Base-by-base conservation (phyloP, 2,888 invertebrate species). In the Hemistola chrysoprasaria region DNA sequence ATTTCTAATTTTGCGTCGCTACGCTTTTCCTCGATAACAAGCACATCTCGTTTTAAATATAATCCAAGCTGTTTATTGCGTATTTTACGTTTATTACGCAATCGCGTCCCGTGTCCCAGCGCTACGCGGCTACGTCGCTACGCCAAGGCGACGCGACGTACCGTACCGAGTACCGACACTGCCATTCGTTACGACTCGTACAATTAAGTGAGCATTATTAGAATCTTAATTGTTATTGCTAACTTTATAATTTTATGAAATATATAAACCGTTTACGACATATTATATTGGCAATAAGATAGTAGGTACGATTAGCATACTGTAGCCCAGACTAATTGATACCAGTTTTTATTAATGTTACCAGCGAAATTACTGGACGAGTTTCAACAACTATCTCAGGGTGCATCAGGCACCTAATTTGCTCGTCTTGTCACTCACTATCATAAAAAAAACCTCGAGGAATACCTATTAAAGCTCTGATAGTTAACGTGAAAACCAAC, bases 141-240 rank as follows among this genome's bases (percentile, higher is more conserved):
- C 38, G 37, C 22, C 29, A 34, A 37, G 29, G 24, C 27, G 32
- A 10, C 11, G n/a, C 11, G 34, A 25, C 34, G 38, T 29, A 27
- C 44, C 37, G 40, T 32, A 27, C n/a, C n/a, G n/a, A n/a, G 26
- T 9, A 5, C 8, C 23, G 8, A 39, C 47, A 31, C 39, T 11
- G 36, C 50, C 40, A 47, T 54, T 50, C 33, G 41, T 55, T 52
- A 55, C 52, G 30, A 38, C 46, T 39, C 47, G 41, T 50, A 47
- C 50, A 40, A 53, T 52, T 52, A 55, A 50, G 49, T 49, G 41
- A 50, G 52, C 50, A 46, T 52, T 54, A 54, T 54, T 50, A 54
- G 47, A 52, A 50, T 55, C 54, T 52, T 55, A 55, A 55, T 52
- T 55, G 54, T 55, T 52, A 52, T 55, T 55, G 37, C 45, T 10